phyloP scores from a whole-genome alignment of 2,797 vertebrate genomes.

The Scolopax rusticola region DNA sequence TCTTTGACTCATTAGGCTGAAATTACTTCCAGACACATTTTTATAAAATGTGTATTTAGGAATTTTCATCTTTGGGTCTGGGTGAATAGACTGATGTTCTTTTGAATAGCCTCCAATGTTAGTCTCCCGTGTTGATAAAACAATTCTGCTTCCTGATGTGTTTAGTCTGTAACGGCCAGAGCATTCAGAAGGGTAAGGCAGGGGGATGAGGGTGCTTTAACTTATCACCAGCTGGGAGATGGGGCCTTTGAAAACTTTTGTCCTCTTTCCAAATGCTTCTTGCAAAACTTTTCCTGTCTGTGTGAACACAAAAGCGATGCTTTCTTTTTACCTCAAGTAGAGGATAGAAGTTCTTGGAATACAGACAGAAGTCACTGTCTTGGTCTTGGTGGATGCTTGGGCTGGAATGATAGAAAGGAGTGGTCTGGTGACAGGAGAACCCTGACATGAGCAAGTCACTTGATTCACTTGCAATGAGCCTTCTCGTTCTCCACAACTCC shows the following conservation, averaged over 20 bases:
- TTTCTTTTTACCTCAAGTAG: background rate
- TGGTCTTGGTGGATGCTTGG: background rate
- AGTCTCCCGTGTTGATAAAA: constrained; percentile 14
- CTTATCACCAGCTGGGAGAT: background rate
- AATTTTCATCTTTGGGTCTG: background rate
- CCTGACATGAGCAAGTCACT: background rate
- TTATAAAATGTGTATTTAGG: background rate
- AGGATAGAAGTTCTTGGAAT: background rate
- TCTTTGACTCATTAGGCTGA: background rate
- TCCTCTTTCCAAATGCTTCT: background rate
- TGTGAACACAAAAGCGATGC: background rate
- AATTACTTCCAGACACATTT: constrained; percentile 11
- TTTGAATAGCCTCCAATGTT: background rate
- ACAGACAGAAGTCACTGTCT: background rate
- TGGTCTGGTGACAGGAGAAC: background rate
- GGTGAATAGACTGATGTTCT: background rate
- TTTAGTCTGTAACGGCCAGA: constrained; percentile 35
- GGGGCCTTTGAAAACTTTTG: background rate
- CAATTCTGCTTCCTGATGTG: background rate
- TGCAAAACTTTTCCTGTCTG: background rate
- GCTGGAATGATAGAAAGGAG: background rate
- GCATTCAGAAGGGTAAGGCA: background rate
- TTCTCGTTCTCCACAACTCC: no score
- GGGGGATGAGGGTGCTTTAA: background rate
- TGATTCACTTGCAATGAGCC: no score